These are phyloP conservation scores for Apotomis betuletana DNA, from an alignment of 2,888 invertebrate species.

Conservation along the genomic window DNA sequence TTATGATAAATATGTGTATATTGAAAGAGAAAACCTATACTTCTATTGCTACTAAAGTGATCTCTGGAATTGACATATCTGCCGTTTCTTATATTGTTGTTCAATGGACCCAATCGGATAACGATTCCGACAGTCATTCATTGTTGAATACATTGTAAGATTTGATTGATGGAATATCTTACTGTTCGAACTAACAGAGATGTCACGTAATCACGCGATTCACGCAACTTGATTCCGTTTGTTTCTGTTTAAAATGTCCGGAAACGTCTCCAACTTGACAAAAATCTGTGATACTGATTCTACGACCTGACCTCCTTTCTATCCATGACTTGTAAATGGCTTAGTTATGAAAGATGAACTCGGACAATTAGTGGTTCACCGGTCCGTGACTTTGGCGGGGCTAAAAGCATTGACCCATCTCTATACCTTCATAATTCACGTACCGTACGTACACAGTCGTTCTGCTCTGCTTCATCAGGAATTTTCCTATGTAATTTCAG, in stretches of 20 bases:
- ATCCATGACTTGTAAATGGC: constrained; percentile 12
- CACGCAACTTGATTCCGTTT: background rate
- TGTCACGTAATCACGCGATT: background rate
- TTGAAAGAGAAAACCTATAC: background rate
- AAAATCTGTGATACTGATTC: background rate
- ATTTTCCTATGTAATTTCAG: constrained; percentile 23
- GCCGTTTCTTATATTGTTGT: no score
- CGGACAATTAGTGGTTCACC: constrained; percentile 55
- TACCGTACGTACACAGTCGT: constrained; percentile 27
- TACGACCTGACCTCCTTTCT: constrained; percentile 1
- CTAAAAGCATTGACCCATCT: constrained; percentile 58
- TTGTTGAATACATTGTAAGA: background rate
- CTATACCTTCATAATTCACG: constrained; percentile 49
- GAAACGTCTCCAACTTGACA: background rate
- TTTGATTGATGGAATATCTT: background rate
- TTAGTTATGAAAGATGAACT: constrained; percentile 49
- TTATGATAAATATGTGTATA: no score
- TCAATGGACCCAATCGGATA: no score
- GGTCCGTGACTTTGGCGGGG: constrained; percentile 56
- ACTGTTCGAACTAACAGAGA: background rate
- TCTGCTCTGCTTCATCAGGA: constrained; percentile 27
- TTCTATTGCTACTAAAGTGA: no score
- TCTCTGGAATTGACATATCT: no score
- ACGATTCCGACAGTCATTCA: no score
- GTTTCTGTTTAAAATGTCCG: background rate